These are phyloP conservation scores for Rhea pennata DNA, from an alignment of 2,113 vertebrate species.

Conservation along the genomic window DNA sequence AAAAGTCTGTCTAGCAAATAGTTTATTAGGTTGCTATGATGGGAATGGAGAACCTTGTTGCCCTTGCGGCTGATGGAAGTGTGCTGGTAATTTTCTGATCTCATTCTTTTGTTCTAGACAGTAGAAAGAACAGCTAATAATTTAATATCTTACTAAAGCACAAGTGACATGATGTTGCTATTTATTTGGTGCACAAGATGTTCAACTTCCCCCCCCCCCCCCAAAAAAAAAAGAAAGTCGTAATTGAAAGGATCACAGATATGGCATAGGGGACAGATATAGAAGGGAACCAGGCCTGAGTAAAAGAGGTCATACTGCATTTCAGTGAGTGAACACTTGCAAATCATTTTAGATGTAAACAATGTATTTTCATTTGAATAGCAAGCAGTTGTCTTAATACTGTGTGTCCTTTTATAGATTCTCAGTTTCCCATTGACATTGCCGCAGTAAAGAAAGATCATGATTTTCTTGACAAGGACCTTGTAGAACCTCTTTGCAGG, in stretches of 20 bases:
- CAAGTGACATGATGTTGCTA: conserved; percentile 3
- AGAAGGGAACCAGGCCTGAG: neutral
- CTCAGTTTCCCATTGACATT: conserved; percentile 95
- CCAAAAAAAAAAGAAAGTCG: neutral
- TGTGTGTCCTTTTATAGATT: conserved; percentile 81
- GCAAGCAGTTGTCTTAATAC: neutral
- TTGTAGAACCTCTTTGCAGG: conserved; percentile 97
- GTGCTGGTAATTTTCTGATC: neutral
- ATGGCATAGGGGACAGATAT: neutral
- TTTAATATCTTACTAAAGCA: neutral
- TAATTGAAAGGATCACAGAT: neutral
- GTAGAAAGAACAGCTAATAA: neutral
- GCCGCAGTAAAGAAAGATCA: conserved; percentile 95
- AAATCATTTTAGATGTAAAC: neutral
- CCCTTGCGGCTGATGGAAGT: neutral
- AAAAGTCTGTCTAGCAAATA: conserved; percentile 3
- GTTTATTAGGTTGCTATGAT: neutral
- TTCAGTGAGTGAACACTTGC: neutral
- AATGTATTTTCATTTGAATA: conserved; percentile 1
- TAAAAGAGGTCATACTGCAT: neutral
- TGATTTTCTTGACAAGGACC: conserved; percentile 98
- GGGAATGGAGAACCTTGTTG: neutral
- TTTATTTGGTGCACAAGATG: neutral
- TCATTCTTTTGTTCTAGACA: neutral
- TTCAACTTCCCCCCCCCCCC: too few species aligned